These are phyloP conservation scores for Macroglossus sobrinus DNA, from an alignment of 2,113 vertebrate genomes.

Conservation along the genomic window DNA sequence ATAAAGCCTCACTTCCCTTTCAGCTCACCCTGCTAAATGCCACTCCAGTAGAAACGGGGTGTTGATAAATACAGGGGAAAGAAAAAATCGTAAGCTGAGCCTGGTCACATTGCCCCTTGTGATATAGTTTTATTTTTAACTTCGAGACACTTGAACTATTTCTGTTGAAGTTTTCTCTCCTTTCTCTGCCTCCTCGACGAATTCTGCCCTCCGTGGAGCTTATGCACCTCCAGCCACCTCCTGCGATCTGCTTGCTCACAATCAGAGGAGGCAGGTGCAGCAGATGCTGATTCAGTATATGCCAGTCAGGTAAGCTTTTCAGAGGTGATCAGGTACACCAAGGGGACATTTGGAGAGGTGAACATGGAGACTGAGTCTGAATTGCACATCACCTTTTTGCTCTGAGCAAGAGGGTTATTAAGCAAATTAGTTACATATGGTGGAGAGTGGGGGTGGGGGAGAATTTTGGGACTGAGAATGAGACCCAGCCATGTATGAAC, in stretches of 20 bases:
- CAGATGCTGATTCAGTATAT: constrained; percentile 48
- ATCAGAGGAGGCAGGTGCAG: constrained; percentile 38
- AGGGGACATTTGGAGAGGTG: not conserved
- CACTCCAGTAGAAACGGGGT: constrained; percentile 46
- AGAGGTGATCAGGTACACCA: not conserved
- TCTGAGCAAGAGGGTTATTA: not conserved
- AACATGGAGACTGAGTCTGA: not conserved
- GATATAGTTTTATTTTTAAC: constrained; percentile 87
- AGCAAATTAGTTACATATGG: not conserved
- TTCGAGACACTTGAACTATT: constrained; percentile 79
- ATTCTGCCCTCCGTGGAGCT: constrained; percentile 31
- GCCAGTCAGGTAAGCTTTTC: constrained; percentile 80
- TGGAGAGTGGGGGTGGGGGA: not conserved
- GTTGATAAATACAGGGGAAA: constrained; percentile 75
- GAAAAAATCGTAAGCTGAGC: constrained; percentile 80
- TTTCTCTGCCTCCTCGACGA: constrained; percentile 56
- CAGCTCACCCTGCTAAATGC: not conserved
- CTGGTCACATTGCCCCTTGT: constrained; percentile 79
- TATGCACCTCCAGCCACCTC: not conserved
- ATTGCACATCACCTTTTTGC: not conserved
- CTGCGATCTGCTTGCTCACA: constrained; percentile 42
- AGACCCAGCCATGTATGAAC: not conserved
- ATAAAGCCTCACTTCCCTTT: constrained; percentile 2
- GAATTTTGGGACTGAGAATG: not conserved
- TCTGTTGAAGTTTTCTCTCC: constrained; percentile 75